These are phyloP conservation scores for Peromyscus melanophrys DNA, from an alignment of 2,797 vertebrate species.

Conservation along the genomic window DNA sequence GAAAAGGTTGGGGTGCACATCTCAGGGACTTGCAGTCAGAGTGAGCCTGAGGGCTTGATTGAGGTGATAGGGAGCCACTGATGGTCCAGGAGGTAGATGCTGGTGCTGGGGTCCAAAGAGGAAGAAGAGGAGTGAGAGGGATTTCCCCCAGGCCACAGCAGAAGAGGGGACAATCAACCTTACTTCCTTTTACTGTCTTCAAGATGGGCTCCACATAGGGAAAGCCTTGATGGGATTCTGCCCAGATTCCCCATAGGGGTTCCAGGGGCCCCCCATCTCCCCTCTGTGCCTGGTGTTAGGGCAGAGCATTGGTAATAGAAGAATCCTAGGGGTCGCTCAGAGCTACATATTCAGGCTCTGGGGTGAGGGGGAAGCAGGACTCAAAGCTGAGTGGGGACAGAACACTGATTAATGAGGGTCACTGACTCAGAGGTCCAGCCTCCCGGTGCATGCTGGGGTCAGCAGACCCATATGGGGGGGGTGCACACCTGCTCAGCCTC, in stretches of 20 bases:
- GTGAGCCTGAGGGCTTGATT: too few relatives aligned
- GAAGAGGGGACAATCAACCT: not conserved
- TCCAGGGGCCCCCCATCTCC: not conserved
- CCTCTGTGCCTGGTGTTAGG: not conserved
- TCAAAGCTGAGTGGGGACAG: not conserved
- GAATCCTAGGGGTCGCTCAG: accelerated
- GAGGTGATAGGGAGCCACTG: not conserved
- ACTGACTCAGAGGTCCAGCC: not conserved
- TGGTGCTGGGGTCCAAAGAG: not conserved
- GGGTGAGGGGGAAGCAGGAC: too few relatives aligned
- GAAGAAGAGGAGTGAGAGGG: not conserved
- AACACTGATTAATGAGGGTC: not conserved
- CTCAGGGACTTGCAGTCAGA: not conserved
- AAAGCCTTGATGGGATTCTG: not conserved
- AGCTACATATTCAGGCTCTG: not conserved
- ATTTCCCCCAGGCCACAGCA: not conserved
- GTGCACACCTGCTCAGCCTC: not conserved
- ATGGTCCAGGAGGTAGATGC: not conserved
- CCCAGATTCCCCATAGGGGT: not conserved
- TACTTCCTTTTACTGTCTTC: accelerated
- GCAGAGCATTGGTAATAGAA: not conserved
- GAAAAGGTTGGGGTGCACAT: not conserved
- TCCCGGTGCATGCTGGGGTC: not conserved
- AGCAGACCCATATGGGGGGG: not conserved
- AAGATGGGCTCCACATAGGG: not conserved